Evolutionary conservation across 2,888 invertebrate species (phyloP).

Genomic region (Aporophyla nigra): DNA sequence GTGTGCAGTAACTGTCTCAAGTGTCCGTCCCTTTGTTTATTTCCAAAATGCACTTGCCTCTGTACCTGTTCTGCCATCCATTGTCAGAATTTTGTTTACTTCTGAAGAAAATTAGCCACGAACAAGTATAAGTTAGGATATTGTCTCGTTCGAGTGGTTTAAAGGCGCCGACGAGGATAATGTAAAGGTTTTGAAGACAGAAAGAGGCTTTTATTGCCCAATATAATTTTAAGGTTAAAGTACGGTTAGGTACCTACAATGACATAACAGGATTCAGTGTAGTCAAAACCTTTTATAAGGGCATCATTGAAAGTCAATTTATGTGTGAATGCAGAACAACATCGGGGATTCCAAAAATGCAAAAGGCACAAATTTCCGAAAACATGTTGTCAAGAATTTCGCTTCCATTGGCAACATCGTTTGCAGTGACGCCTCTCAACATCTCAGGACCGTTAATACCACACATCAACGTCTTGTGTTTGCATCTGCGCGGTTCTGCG

Average conservation of each 20-base stretch:
- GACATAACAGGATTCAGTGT: slow-evolving; percentile 13
- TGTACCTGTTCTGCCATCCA: slow-evolving; percentile 80
- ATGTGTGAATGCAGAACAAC: slow-evolving; percentile 9
- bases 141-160: slow-evolving; percentile 74
- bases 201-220: slow-evolving; percentile 54
- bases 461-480: slow-evolving; percentile 37
- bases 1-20: slow-evolving; percentile 80
- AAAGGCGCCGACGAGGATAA: slow-evolving; percentile 68
- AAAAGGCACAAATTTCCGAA: slow-evolving; percentile 5
- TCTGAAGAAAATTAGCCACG: slow-evolving; percentile 79
- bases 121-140: slow-evolving; percentile 78
- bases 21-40: slow-evolving; percentile 80
- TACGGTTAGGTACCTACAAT: slow-evolving; percentile 38
- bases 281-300: slow-evolving; percentile 21
- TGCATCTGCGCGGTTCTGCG: slow-evolving; percentile 56
- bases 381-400: slow-evolving; percentile 18
- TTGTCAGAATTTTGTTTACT: slow-evolving; percentile 73
- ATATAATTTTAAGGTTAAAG: slow-evolving; percentile 61
- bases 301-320: slow-evolving; percentile 20
- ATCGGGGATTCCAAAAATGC: not conserved
- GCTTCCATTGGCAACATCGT: slow-evolving; percentile 10
- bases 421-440: slow-evolving; percentile 46
- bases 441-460: slow-evolving; percentile 46
- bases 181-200: slow-evolving; percentile 54
- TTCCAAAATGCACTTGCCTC: slow-evolving; percentile 79